phyloP scores from a whole-genome alignment of 2,113 vertebrate genomes.

The Rhombomys opimus region DNA sequence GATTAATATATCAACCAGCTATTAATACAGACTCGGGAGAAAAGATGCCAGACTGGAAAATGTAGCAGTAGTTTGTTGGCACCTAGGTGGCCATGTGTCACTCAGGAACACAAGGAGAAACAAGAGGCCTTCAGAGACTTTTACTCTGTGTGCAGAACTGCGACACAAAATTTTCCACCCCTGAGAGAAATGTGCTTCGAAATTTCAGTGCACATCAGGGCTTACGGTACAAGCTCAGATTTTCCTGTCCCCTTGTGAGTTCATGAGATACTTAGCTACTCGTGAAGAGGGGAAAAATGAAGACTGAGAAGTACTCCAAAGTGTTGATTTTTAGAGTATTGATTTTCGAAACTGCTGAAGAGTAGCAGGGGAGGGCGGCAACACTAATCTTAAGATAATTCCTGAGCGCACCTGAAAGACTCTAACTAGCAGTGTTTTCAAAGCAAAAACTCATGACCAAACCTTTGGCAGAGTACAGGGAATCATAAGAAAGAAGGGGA shows the following conservation, averaged over 20 bases:
- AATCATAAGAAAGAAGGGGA: too few species aligned
- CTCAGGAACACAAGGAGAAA: not conserved
- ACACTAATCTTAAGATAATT: not conserved
- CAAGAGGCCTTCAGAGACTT: not conserved
- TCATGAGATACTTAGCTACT: constrained; percentile 6
- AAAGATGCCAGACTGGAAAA: not conserved
- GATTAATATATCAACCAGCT: not conserved
- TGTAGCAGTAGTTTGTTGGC: not conserved
- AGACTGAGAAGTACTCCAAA: not conserved
- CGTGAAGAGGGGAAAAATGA: not conserved
- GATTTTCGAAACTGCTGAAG: constrained; percentile 12
- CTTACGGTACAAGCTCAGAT: not conserved
- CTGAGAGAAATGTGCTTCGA: not conserved
- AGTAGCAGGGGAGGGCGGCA: not conserved
- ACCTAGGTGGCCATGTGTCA: not conserved
- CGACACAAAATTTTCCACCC: not conserved
- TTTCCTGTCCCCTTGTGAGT: constrained; percentile 27
- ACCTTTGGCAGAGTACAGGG: too few species aligned
- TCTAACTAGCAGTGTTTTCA: too few species aligned
- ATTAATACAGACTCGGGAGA: not conserved
- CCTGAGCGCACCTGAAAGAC: too few species aligned
- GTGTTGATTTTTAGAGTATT: constrained; percentile 5
- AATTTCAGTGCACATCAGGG: not conserved
- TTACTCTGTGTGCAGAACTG: not conserved
- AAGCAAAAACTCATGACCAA: too few species aligned